phyloP scores from a whole-genome alignment of 2,888 invertebrate genomes.

The Sinodicranocentrus sp. region DNA sequence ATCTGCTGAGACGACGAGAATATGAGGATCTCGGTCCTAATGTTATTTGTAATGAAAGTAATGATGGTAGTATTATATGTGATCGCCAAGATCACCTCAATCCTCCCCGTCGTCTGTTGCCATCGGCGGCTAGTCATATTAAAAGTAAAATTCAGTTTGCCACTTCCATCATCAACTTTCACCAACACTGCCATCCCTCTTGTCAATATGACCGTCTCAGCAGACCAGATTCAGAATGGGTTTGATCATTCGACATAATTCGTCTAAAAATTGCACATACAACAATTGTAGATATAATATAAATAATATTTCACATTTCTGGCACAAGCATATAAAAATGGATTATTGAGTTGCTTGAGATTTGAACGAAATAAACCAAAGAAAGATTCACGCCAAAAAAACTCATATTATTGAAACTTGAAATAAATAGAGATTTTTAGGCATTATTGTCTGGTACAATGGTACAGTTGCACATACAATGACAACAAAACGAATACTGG shows the following conservation, averaged over 20 bases:
- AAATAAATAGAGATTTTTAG: too few relatives aligned
- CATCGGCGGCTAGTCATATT: neutral
- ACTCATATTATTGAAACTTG: too few relatives aligned
- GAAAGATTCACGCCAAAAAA: too few relatives aligned
- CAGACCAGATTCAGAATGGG: constrained; percentile 60
- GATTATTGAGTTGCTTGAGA: too few relatives aligned
- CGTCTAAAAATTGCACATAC: constrained; percentile 19
- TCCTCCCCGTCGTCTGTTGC: constrained; percentile 13
- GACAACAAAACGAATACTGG: too few relatives aligned
- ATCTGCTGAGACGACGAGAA: constrained; percentile 48
- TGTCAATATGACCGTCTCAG: constrained; percentile 35
- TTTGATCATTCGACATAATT: constrained; percentile 65
- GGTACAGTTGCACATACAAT: too few relatives aligned
- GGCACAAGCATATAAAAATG: too few relatives aligned
- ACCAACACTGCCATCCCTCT: constrained; percentile 40
- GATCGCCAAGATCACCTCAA: constrained; percentile 39
- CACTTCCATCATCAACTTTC: constrained; percentile 19
- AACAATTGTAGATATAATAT: too few relatives aligned
- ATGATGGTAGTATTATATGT: constrained; percentile 15
- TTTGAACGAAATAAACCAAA: too few relatives aligned
- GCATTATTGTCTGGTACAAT: too few relatives aligned
- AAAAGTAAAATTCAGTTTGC: constrained; percentile 2
- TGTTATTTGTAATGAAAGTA: neutral
- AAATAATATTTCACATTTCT: too few relatives aligned
- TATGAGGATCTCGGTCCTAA: neutral